Evolutionary conservation across 2,113 vertebrate species (phyloP).

Genomic region (Euleptes europaea): DNA sequence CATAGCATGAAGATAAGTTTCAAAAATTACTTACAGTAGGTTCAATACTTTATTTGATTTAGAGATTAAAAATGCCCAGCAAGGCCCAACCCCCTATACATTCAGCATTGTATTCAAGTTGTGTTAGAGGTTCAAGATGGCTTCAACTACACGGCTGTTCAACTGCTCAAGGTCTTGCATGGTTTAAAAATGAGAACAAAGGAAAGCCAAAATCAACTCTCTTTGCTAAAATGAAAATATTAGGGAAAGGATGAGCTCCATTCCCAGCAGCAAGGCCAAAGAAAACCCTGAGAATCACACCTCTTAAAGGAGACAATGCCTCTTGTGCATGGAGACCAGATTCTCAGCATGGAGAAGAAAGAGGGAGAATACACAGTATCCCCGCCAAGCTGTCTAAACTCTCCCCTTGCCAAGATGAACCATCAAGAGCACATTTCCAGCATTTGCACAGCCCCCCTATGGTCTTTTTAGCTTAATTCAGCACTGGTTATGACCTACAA

Average conservation of each 20-base stretch:
- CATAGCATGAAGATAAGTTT: not conserved
- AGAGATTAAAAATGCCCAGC: not conserved
- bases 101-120: not conserved
- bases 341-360: too few relatives aligned
- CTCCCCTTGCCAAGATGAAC: too few relatives aligned
- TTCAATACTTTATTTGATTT: not conserved
- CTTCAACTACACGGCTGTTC: not conserved
- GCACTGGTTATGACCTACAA: not conserved
- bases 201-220: not conserved
- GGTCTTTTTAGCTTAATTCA: not conserved
- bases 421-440: too few relatives aligned
- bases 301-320: not conserved
- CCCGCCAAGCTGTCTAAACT: too few relatives aligned
- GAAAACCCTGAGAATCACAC: not conserved
- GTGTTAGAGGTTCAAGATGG: not conserved
- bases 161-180: not conserved
- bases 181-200: not conserved
- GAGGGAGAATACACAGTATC: too few relatives aligned
- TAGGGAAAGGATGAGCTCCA: not conserved
- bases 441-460: too few relatives aligned
- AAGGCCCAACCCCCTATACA: not conserved
- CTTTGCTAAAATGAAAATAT: not conserved
- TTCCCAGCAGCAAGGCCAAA: not conserved
- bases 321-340: too few relatives aligned
- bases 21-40: not conserved